Evolutionary conservation across 2,113 vertebrate genomes (phyloP).

Genomic region (Cromileptes altivelis): DNA sequence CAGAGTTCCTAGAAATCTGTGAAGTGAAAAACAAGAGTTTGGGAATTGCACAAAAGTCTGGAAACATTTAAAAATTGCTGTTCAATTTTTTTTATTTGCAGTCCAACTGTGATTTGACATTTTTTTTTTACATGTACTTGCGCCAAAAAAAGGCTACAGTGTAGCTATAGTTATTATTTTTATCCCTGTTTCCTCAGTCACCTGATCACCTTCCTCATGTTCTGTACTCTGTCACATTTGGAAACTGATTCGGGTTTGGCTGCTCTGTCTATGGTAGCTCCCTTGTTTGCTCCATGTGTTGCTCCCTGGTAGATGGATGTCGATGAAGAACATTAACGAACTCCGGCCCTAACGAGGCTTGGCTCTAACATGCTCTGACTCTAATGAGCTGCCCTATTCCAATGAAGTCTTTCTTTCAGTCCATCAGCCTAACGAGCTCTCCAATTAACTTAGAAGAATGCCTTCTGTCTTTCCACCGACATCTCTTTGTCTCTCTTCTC

Average conservation of each 20-base stretch:
- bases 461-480: constrained; percentile 34
- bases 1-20: constrained; percentile 1
- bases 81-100: not conserved
- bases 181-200: not conserved
- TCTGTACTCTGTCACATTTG: not conserved
- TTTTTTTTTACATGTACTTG: not conserved
- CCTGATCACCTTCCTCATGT: not conserved
- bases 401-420: constrained; percentile 53
- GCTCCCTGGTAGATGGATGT: constrained; percentile 24
- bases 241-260: not conserved
- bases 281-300: not conserved
- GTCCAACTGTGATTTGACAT: not conserved
- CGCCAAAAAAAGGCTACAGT: not conserved
- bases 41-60: constrained; percentile 14
- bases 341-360: constrained; percentile 44
- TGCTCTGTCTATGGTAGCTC: constrained; percentile 8
- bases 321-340: constrained; percentile 45
- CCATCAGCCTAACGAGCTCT: constrained; percentile 68
- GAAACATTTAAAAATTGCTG: not conserved
- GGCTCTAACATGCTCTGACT: constrained; percentile 36
- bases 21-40: constrained; percentile 1
- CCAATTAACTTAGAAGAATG: constrained; percentile 69
- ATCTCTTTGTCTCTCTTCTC: constrained; percentile 37
- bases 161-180: not conserved
- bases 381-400: constrained; percentile 65